Base-by-base conservation (phyloP, 2,113 vertebrate species). In the Mellivora capensis region DNA sequence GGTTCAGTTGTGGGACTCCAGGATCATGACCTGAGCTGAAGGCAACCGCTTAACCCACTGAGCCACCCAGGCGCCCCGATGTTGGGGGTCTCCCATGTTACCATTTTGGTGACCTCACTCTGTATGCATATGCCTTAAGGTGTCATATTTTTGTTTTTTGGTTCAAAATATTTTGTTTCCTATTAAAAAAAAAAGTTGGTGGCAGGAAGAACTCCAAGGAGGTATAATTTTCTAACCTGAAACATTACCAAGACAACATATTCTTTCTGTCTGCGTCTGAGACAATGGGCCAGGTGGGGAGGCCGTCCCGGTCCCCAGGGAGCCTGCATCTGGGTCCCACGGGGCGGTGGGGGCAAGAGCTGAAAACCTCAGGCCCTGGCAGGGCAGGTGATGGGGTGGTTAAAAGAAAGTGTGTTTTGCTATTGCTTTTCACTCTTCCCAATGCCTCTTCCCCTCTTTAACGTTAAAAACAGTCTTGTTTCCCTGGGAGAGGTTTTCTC, bases 181-280 rank as follows among this genome's bases (percentile, higher is more conserved):
- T 64, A 76, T 47, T 76, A 9, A 29, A 76, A 76, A 47, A 47
- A 82, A 57, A 87, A 57, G 54, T 62, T 64, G 72, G 47, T 74
- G 76, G 31, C 31, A 67, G 25, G 57, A 79, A 77, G 42, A 86
- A 85, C 71, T 72, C 85, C 15, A 77, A 29, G 25, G 47, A 71
- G 42, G 74, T 64, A 10, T 57, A 13, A 20, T 90, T 94, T 90
- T 90, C 15, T 25, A 64, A 71, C 39, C 6, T 61, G 82, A 61
- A 52, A 84, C 80, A 64, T 71, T 31, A 12, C 21, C 25, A 39
- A 77, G 49, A 37, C 0, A 7, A 25, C 6, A 0, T 39, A 6
- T n/a, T 64, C 5, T 13, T 7, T 72, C 4, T 1, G 34, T 34
- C 0, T 7, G 34, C 0, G 2, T 1, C 54, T 17, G 74, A 4